phyloP scores from a whole-genome alignment of 2,113 vertebrate genomes.

The Tenrec ecaudatus region DNA sequence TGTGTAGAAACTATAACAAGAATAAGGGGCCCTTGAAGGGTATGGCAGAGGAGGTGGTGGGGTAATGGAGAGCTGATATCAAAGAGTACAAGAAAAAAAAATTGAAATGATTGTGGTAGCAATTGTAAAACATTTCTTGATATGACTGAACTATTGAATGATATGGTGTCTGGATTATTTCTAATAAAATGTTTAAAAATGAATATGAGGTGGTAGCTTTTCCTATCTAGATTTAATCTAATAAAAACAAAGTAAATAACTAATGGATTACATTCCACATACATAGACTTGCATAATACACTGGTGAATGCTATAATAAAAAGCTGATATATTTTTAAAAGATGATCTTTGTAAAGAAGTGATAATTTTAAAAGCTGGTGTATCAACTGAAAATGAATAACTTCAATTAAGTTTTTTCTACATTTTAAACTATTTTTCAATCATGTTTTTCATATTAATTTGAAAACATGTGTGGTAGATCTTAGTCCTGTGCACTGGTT shows the following conservation, averaged over 20 bases:
- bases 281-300: slow-evolving; percentile 8
- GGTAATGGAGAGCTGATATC: too few species aligned
- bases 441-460: background rate
- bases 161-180: slow-evolving; percentile 14
- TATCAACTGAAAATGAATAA: background rate
- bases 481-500: background rate
- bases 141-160: too few species aligned
- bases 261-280: slow-evolving; percentile 34
- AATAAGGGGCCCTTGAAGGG: too few species aligned
- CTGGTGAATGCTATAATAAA: background rate
- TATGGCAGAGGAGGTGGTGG: too few species aligned
- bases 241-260: slow-evolving; percentile 14
- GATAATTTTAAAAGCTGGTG: background rate
- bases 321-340: too few species aligned
- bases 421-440: background rate
- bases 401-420: slow-evolving; percentile 62
- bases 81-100: too few species aligned
- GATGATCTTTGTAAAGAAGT: too few species aligned
- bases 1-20: too few species aligned
- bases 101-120: too few species aligned
- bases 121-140: too few species aligned
- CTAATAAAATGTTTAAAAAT: background rate
- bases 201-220: background rate
- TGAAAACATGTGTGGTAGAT: background rate
- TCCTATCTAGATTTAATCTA: background rate